A percentile compares a stretch with the other conserved stretches of the same genome.
phyloP scores from a whole-genome alignment of 92 coral and sea anemone genomes.

The Umimayanthus chanpuru region DNA sequence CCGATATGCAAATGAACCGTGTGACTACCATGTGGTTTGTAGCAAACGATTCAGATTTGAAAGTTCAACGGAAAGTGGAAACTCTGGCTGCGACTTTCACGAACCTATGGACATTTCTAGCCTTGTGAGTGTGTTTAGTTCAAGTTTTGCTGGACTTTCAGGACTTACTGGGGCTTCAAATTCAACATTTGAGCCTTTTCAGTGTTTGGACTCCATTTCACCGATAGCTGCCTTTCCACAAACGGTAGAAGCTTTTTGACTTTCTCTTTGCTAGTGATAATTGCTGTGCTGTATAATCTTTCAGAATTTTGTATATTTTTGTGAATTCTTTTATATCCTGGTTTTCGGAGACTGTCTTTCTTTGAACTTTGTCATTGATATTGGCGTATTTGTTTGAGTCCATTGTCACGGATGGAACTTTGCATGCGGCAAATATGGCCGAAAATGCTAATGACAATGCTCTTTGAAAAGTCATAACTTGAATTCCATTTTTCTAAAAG shows the following conservation, averaged over 20 bases:
- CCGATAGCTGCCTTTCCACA: slow-evolving; percentile 69
- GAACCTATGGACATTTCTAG: slow-evolving; percentile 94
- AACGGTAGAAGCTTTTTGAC: slow-evolving; percentile 83
- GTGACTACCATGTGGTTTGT: slow-evolving; percentile 93
- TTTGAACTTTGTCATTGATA: neutral
- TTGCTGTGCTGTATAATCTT: neutral
- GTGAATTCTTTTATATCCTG: neutral
- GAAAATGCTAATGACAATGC: neutral
- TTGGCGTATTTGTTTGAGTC: neutral
- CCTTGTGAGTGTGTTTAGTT: slow-evolving; percentile 81
- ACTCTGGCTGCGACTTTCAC: slow-evolving; percentile 56
- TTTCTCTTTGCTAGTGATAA: neutral
- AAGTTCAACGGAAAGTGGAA: slow-evolving; percentile 45
- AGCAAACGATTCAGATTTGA: slow-evolving; percentile 81
- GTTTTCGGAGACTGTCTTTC: neutral
- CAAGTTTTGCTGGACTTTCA: slow-evolving; percentile 83
- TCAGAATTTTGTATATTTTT: neutral
- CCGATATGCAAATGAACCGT: slow-evolving; percentile 87
- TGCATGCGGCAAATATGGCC: neutral
- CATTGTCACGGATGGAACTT: slow-evolving; percentile 19
- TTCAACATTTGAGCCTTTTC: slow-evolving; percentile 64
- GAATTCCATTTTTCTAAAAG: neutral
- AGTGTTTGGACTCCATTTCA: slow-evolving; percentile 63
- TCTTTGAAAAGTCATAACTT: neutral
- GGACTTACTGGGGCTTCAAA: slow-evolving; percentile 55